Percentiles rank a stretch among this genome's conserved stretches.
Evolutionary conservation across 2,888 invertebrate genomes (phyloP).

Genomic region (Ellobium chinense): DNA sequence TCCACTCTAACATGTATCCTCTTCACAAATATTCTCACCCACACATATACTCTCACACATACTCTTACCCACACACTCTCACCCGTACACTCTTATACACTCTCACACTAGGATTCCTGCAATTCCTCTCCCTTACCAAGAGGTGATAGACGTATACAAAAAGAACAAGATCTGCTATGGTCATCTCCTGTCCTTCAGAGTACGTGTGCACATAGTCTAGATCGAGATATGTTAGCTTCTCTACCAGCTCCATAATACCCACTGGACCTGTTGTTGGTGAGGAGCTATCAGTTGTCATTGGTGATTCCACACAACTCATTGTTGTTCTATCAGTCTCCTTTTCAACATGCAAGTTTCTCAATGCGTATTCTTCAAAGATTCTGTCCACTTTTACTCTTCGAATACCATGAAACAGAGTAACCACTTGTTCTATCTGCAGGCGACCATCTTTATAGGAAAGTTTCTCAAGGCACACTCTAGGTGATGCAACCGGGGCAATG

Average conservation of each 20-base stretch:
- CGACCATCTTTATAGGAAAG: neutral
- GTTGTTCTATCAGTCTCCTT: neutral
- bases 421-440: slow-evolving; percentile 43
- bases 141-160: slow-evolving; percentile 83
- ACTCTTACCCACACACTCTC: neutral
- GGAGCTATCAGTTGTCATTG: neutral
- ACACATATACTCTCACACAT: neutral
- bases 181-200: slow-evolving; percentile 90
- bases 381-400: slow-evolving; percentile 47
- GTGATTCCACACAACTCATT: neutral
- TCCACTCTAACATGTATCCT: no score
- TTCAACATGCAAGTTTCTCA: neutral
- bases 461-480: slow-evolving; percentile 11
- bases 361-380: neutral
- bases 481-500: neutral
- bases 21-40: no score
- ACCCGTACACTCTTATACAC: neutral
- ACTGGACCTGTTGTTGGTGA: neutral
- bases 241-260: slow-evolving; percentile 54
- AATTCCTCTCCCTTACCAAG: slow-evolving; percentile 64
- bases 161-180: slow-evolving; percentile 90
- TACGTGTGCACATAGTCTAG: slow-evolving; percentile 83
- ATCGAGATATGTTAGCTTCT: slow-evolving; percentile 58
- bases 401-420: slow-evolving; percentile 46
- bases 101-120: neutral